phyloP scores from a whole-genome alignment of 2,797 vertebrate genomes.

The Hoplostethus mediterraneus region DNA sequence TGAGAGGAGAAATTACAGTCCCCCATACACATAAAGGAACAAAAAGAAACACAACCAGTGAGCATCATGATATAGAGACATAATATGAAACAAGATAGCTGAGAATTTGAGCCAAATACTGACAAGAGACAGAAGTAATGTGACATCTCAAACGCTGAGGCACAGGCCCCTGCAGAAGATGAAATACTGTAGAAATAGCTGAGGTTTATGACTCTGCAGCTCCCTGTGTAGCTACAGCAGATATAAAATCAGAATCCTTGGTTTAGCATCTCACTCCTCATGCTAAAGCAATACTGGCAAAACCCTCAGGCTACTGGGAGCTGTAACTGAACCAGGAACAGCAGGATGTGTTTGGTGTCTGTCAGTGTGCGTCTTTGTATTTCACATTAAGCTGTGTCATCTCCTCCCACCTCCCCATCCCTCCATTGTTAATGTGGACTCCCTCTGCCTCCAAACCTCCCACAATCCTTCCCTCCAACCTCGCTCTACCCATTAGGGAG shows the following conservation, averaged over 20 bases:
- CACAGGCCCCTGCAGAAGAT: no score
- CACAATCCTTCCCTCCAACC: constrained; percentile 35
- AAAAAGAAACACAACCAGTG: not conserved
- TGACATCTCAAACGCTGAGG: not conserved
- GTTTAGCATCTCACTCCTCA: constrained; percentile 31
- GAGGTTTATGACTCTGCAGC: constrained; percentile 18
- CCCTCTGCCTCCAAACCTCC: constrained; percentile 27
- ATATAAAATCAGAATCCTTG: constrained; percentile 31
- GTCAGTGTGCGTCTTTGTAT: constrained; percentile 45
- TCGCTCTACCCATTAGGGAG: constrained; percentile 52
- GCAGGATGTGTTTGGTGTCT: constrained; percentile 31
- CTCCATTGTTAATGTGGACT: constrained; percentile 55
- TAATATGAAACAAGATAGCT: not conserved
- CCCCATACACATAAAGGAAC: not conserved
- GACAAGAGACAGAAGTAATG: constrained; percentile 6
- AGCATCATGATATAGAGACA: not conserved
- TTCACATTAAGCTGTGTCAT: constrained; percentile 58
- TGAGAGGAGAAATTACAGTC: not conserved
- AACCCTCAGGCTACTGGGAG: constrained; percentile 51
- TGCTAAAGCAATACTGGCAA: constrained; percentile 38
- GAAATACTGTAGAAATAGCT: not conserved
- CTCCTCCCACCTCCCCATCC: constrained; percentile 49
- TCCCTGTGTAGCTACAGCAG: constrained; percentile 3
- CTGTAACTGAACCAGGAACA: constrained; percentile 43
- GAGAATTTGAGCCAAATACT: constrained; percentile 3